Evolutionary conservation across 2,888 invertebrate genomes (phyloP).

Genomic region (Apamea sordens): DNA sequence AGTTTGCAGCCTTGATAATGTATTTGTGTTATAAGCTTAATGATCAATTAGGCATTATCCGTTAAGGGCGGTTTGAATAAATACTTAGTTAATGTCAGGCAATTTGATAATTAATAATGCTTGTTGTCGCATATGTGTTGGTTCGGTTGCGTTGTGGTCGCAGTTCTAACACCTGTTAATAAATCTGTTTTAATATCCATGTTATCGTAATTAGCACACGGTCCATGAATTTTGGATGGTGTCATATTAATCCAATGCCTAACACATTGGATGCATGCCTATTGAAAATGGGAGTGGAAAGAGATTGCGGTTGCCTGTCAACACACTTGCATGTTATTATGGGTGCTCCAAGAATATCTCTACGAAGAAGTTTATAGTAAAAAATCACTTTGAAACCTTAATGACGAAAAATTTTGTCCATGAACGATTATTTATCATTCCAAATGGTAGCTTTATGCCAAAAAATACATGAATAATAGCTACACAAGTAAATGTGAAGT

Average conservation of each 20-base stretch:
- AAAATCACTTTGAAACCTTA: not conserved
- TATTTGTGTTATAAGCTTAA: not conserved
- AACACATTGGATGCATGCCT: not conserved
- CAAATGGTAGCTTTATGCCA: not conserved
- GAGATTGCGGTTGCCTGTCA: not conserved
- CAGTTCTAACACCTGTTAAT: slow-evolving; percentile 18
- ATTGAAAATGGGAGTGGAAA: not conserved
- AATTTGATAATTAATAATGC: not conserved
- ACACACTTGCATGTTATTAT: not conserved
- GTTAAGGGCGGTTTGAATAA: slow-evolving; percentile 1
- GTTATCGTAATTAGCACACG: not conserved
- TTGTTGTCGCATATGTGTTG: not conserved
- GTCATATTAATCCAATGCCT: not conserved
- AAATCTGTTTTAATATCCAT: slow-evolving; percentile 13
- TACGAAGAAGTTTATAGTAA: too few relatives aligned
- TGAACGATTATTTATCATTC: not conserved
- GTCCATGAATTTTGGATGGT: not conserved
- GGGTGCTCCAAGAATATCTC: not conserved
- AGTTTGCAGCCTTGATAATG: not conserved
- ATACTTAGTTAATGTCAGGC: not conserved
- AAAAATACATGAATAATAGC: slow-evolving; percentile 10
- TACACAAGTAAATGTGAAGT: slow-evolving; percentile 6
- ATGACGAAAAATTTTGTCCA: not conserved
- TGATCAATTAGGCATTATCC: slow-evolving; percentile 1
- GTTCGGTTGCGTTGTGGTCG: slow-evolving; percentile 1